Evolutionary conservation across 2,888 invertebrate genomes (phyloP).

Genomic region (Cotesia congregata): DNA sequence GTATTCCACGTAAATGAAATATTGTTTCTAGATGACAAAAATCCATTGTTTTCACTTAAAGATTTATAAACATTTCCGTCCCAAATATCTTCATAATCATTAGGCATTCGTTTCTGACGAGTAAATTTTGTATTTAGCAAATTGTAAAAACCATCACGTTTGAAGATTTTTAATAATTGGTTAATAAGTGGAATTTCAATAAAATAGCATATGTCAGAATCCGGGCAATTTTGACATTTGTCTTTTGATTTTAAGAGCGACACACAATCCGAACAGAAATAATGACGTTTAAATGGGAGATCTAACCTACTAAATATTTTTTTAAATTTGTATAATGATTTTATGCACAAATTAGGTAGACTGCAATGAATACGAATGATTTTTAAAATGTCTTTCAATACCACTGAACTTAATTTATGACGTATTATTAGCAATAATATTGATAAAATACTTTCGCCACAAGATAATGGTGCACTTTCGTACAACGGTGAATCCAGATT

Average conservation of each 20-base stretch:
- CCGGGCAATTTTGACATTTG: constrained; percentile 30
- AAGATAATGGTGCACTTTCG: neutral
- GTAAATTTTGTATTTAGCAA: constrained; percentile 7
- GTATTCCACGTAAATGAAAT: constrained; percentile 33
- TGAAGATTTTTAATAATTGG: constrained; percentile 41
- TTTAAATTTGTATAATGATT: constrained; percentile 37
- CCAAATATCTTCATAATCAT: constrained; percentile 45
- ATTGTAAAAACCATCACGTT: constrained; percentile 36
- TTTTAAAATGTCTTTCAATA: neutral
- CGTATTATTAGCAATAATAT: neutral
- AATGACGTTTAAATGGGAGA: constrained; percentile 39
- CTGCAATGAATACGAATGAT: neutral
- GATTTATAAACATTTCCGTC: constrained; percentile 44
- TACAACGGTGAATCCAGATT: neutral
- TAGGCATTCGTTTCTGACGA: constrained; percentile 36
- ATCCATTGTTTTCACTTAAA: constrained; percentile 14
- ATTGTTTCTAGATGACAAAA: constrained; percentile 38
- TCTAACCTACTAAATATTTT: constrained; percentile 32
- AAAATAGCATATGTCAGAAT: constrained; percentile 26
- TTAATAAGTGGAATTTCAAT: constrained; percentile 34
- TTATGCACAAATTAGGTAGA: constrained; percentile 6
- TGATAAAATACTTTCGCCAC: neutral
- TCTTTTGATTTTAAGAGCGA: constrained; percentile 15
- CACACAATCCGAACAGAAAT: constrained; percentile 40
- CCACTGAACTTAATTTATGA: neutral